Conservation (phyloP, 2,888 invertebrate genomes). For the Drosophila mettleri region DNA sequence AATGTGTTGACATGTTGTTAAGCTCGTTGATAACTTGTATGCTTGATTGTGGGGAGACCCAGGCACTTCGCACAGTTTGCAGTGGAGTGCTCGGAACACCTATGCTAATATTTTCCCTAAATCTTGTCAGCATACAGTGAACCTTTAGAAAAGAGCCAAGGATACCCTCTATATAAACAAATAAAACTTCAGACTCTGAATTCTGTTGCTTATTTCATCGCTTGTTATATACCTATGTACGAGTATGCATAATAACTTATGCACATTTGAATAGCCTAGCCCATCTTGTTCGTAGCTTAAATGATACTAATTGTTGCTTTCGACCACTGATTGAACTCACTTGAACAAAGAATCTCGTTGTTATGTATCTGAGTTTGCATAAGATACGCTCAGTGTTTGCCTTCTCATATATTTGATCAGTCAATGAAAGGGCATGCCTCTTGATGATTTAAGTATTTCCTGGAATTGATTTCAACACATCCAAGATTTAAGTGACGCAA, state of each 20-base stretch:
- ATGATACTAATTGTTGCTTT: slow-evolving; percentile 48
- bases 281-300: slow-evolving; percentile 42
- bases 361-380: slow-evolving; percentile 26
- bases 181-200: background rate
- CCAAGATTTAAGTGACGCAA: background rate
- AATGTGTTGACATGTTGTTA: slow-evolving; percentile 4
- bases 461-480: background rate
- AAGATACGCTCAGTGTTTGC: slow-evolving; percentile 6
- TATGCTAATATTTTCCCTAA: slow-evolving; percentile 56
- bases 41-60: slow-evolving; percentile 14
- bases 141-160: background rate
- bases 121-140: background rate
- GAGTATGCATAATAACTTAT: background rate
- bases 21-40: slow-evolving; percentile 12
- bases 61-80: slow-evolving; percentile 12
- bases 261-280: slow-evolving; percentile 14
- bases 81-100: slow-evolving; percentile 23
- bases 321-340: slow-evolving; percentile 32
- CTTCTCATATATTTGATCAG: background rate
- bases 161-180: background rate
- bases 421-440: background rate
- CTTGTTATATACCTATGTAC: background rate
- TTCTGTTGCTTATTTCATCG: background rate
- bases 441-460: background rate
- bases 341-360: slow-evolving; percentile 52